phyloP scores from a whole-genome alignment of 2,888 invertebrate species.

The Furcula furcula region DNA sequence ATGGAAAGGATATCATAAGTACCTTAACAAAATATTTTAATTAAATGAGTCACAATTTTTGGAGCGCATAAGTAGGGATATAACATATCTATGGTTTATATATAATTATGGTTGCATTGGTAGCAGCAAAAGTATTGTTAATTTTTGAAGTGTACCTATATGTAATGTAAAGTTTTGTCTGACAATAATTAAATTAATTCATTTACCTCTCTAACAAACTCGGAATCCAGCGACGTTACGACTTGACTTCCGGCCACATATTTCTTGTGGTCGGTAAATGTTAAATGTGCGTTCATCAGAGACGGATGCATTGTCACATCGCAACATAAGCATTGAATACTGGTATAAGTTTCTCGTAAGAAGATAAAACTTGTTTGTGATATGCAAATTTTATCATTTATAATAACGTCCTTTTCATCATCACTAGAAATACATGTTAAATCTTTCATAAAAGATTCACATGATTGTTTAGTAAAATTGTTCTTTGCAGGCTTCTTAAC shows the following conservation, averaged over 20 bases:
- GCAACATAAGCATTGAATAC: no score
- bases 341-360: not conserved
- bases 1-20: no score
- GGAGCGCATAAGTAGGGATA: no score
- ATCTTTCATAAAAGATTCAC: not conserved
- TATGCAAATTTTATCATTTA: conserved; percentile 1
- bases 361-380: not conserved
- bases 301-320: not conserved
- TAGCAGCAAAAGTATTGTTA: no score
- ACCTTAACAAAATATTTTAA: no score
- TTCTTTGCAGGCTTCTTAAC: not conserved
- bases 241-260: conserved; percentile 16
- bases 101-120: no score
- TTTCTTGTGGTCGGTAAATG: not conserved
- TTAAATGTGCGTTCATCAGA: not conserved
- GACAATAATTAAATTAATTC: no score
- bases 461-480: not conserved
- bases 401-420: not conserved
- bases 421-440: not conserved
- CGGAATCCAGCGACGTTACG: conserved; percentile 31
- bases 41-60: no score
- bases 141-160: no score
- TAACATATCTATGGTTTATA: no score
- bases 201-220: conserved; percentile 51
- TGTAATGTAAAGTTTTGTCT: no score